Conservation (phyloP, 2,797 vertebrate genomes). For the Leontocebus nigricollis region DNA sequence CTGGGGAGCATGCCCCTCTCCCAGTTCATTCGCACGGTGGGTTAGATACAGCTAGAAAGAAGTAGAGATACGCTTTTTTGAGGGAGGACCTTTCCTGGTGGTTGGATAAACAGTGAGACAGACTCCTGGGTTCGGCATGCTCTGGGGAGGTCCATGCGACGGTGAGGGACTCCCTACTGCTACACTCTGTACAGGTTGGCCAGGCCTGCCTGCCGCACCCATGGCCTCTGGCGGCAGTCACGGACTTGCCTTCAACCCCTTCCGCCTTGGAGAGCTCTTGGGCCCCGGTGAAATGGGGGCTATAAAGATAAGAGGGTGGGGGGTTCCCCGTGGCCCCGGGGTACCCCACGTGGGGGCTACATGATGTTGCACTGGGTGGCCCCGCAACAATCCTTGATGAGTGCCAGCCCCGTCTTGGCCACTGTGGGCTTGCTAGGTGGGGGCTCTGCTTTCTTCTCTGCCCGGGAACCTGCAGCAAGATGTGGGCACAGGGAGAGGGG, state of each 20-base stretch:
- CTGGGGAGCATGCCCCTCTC: conserved; percentile 55
- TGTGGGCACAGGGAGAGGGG: not conserved
- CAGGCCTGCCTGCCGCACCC: conserved; percentile 47
- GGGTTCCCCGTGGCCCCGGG: conserved; percentile 14
- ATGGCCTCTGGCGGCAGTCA: conserved; percentile 67
- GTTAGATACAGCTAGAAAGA: conserved; percentile 57
- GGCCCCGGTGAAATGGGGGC: conserved; percentile 72
- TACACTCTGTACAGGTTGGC: conserved; percentile 77
- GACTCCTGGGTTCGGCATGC: conserved; percentile 86
- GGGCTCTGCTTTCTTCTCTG: conserved; percentile 93
- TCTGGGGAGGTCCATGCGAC: conserved; percentile 88
- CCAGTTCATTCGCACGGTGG: conserved; percentile 34
- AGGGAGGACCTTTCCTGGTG: conserved; percentile 81
- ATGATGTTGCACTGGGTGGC: conserved; percentile 94
- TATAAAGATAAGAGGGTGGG: conserved; percentile 62
- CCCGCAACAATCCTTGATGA: conserved; percentile 99
- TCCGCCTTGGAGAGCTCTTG: conserved; percentile 70
- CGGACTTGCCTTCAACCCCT: conserved; percentile 76
- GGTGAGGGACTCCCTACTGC: conserved; percentile 83
- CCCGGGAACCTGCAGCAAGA: conserved; percentile 87
- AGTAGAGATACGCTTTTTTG: conserved; percentile 53
- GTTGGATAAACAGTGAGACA: conserved; percentile 82
- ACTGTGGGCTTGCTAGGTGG: conserved; percentile 95
- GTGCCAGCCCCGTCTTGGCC: conserved; percentile 92
- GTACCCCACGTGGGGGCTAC: conserved; percentile 83